Evolutionary conservation across 2,113 vertebrate genomes (phyloP), one percentile per base, ranked within the genome.

Genomic region (Ictalurus punctatus): DNA sequence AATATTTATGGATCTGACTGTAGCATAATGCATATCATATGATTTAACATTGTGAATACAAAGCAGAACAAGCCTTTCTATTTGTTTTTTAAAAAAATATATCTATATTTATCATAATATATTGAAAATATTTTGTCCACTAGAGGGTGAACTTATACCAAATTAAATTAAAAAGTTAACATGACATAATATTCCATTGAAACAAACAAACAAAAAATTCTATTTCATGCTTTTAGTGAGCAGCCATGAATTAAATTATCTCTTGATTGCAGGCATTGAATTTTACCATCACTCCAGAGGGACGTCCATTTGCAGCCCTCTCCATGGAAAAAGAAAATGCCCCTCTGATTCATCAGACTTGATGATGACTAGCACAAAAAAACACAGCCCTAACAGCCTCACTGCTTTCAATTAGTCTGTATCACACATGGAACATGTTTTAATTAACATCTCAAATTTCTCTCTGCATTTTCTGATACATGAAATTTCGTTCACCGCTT

Each of bases 221-320:
- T 54, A 23, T 79, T 40, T 88, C 73, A 44, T 58, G n/a, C n/a
- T 81, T 81, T 81, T 92, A 95, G 95, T 71, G 91, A 59, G 44
- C 87, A n/a, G 52, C 83, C 21, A 93, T 90, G 82, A 92, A 88
- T 69, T 94, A 80, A 92, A 87, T 69, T 94, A 93, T 14, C 90
- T 92, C 1, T 8, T 86, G 27, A 93, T 56, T 93, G 92, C 90
- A 74, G 93, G 90, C 91, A 86, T 87, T 69, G 86, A 52, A 86
- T 92, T 56, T 63, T 81, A 80, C 88, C 10, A 44, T 27, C 89
- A 88, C 27, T 8, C 6, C 52, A 84, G n/a, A 25, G 6, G 25
- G 30, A 23, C 34, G 56, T 56, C 10, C 37, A 56, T 74, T n/a
- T 67, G 25, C 67, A 91, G 17, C 73, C 89, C 44, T 74, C 48